These are phyloP conservation scores for Ophioninae sp. DNA, from an alignment of 2,888 invertebrate species.

Conservation along the genomic window DNA sequence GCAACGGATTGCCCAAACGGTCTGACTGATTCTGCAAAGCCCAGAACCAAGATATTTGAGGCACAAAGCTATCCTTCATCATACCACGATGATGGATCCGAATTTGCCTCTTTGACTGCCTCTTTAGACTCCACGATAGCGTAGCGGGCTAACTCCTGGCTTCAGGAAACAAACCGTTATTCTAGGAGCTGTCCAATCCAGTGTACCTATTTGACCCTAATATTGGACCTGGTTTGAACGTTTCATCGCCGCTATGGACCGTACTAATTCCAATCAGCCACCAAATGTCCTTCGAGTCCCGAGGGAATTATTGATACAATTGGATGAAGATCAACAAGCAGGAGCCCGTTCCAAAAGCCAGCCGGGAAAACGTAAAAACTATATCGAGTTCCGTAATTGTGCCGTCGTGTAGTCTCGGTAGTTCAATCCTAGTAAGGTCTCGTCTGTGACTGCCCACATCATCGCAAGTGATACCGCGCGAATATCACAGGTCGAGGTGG, in stretches of 20 bases:
- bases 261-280: neutral
- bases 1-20: no score
- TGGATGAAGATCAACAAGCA: neutral
- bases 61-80: neutral
- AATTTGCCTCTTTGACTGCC: neutral
- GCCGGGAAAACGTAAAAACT: constrained; percentile 49
- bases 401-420: constrained; percentile 27
- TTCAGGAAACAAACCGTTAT: neutral
- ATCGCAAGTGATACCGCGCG: constrained; percentile 44
- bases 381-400: constrained; percentile 1
- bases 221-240: neutral
- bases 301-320: constrained; percentile 7
- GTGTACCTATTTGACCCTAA: neutral
- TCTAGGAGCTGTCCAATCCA: neutral
- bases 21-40: neutral
- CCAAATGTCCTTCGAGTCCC: neutral
- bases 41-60: neutral
- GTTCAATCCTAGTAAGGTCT: constrained; percentile 48
- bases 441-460: constrained; percentile 57
- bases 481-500: constrained; percentile 4
- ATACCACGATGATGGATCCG: neutral
- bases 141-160: neutral
- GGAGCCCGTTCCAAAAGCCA: no score
- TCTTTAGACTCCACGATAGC: neutral
- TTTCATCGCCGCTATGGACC: neutral